These are phyloP conservation scores for Irena cyanogastra DNA, from an alignment of 2,113 vertebrate genomes.

Conservation along the genomic window DNA sequence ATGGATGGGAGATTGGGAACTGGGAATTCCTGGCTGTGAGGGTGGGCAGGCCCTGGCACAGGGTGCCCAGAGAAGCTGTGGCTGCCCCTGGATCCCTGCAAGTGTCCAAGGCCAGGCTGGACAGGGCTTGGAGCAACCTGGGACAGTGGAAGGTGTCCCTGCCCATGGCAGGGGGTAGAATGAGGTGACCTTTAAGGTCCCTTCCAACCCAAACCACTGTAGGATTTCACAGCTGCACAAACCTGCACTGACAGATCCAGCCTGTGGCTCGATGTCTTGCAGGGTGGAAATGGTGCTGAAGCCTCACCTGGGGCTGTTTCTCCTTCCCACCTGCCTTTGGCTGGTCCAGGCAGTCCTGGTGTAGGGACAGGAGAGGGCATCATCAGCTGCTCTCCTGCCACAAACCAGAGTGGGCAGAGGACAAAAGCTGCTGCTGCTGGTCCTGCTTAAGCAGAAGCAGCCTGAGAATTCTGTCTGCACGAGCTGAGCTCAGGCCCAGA, in stretches of 20 bases:
- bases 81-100: background rate
- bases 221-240: background rate
- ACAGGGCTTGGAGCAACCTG: fast-evolving
- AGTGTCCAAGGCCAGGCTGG: background rate
- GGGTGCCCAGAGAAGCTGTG: background rate
- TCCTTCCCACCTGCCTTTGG: background rate
- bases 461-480: fast-evolving
- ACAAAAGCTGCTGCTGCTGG: background rate
- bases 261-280: fast-evolving
- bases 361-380: fast-evolving
- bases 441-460: background rate
- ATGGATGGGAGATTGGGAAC: fast-evolving
- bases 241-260: background rate
- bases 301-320: background rate
- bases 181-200: background rate
- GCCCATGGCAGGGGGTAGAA: background rate
- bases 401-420: background rate
- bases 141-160: background rate
- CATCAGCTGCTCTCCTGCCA: background rate
- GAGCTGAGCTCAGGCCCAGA: background rate
- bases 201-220: background rate
- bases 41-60: background rate
- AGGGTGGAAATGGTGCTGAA: background rate
- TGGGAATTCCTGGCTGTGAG: fast-evolving
- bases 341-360: background rate